phyloP scores from a whole-genome alignment of 1,140 invertebrate genomes.

The Scaptomyza hsui region DNA sequence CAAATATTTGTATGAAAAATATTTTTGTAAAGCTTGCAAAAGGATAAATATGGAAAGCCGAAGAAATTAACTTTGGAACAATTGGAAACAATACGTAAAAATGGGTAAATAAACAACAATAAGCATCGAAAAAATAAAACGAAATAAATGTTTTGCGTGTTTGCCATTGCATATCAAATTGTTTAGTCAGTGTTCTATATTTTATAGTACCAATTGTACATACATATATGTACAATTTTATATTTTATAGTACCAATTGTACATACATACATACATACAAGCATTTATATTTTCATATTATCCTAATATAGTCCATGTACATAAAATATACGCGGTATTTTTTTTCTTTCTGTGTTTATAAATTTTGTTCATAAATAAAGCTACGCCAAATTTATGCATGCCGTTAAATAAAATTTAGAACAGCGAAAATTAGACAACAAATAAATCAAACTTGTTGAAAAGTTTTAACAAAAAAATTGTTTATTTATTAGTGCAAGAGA shows the following conservation, averaged over 20 bases:
- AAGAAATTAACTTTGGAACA: conserved; percentile 93
- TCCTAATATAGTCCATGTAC: not conserved
- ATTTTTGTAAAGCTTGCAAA: conserved; percentile 93
- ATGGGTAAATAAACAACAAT: conserved; percentile 89
- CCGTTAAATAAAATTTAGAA: conserved; percentile 10
- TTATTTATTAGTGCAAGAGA: not conserved
- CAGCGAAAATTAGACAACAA: not conserved
- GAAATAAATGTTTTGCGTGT: conserved; percentile 53
- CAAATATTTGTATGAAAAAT: conserved; percentile 74
- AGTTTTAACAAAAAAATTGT: not conserved
- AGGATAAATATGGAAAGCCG: conserved; percentile 94
- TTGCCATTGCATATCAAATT: conserved; percentile 54
- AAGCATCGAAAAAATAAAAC: conserved; percentile 42
- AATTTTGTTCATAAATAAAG: conserved; percentile 32
- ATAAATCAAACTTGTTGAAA: not conserved
- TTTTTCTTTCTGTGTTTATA: conserved; percentile 38
- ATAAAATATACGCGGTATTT: conserved; percentile 37
- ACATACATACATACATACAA: conserved; percentile 9
- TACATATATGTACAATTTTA: conserved; percentile 52
- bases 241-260: conserved; percentile 35
- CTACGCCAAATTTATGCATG: conserved; percentile 55
- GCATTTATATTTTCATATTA: conserved; percentile 31
- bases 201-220: conserved; percentile 44
- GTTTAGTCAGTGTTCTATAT: conserved; percentile 59
- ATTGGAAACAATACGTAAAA: conserved; percentile 93